These are phyloP conservation scores for Sipunculus nudus DNA, from an alignment of 2,888 invertebrate species.

Conservation along the genomic window DNA sequence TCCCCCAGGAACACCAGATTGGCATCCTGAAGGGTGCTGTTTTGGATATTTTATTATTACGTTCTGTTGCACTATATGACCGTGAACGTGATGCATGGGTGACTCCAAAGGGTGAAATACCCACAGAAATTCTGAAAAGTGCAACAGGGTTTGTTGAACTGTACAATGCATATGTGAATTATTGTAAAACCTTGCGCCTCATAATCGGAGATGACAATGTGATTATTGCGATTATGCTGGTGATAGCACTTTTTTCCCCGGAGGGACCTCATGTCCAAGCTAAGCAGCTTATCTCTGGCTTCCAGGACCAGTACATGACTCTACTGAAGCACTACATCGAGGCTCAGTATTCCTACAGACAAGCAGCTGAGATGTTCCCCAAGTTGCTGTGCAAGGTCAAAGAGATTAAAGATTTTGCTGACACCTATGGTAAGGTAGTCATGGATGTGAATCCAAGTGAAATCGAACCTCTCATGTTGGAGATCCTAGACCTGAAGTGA, in stretches of 20 bases:
- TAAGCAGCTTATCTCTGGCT: constrained; percentile 52
- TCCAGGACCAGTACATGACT: constrained; percentile 68
- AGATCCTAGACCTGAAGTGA: constrained; percentile 85
- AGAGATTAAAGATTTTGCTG: constrained; percentile 87
- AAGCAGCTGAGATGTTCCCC: constrained; percentile 51
- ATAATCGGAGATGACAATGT: constrained; percentile 81
- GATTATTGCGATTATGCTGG: constrained; percentile 88
- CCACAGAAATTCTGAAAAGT: constrained; percentile 88
- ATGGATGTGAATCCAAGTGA: constrained; percentile 90
- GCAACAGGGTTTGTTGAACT: constrained; percentile 72
- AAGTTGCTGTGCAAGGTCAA: constrained; percentile 83
- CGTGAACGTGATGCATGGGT: constrained; percentile 89
- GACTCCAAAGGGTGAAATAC: constrained; percentile 74
- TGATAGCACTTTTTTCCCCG: constrained; percentile 90
- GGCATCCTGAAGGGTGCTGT: constrained; percentile 80
- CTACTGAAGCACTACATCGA: constrained; percentile 65
- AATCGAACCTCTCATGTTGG: constrained; percentile 91
- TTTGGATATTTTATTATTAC: constrained; percentile 76
- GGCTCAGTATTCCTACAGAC: constrained; percentile 51
- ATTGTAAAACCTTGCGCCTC: constrained; percentile 58
- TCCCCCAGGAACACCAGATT: constrained; percentile 95
- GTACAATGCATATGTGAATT: constrained; percentile 60
- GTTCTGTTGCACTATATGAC: constrained; percentile 92
- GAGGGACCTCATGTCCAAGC: constrained; percentile 75
- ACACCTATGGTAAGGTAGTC: constrained; percentile 90